A percentile compares a stretch with the other conserved stretches of the same genome.
phyloP scores from a whole-genome alignment of 2,888 invertebrate genomes.

The Chloromyia formosa region DNA sequence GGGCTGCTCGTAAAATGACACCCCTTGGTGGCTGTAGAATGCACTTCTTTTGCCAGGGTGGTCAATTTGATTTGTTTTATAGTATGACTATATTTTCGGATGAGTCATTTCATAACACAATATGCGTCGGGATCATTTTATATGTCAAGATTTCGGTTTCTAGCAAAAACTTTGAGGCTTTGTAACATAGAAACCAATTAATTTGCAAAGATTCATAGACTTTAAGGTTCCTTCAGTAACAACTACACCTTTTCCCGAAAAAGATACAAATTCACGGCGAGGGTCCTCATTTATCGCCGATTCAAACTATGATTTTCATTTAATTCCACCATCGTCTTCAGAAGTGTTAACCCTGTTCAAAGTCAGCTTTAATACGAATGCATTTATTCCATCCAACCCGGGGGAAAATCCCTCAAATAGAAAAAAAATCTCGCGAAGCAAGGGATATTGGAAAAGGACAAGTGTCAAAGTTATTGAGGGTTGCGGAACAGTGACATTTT shows the following conservation, averaged over 20 bases:
- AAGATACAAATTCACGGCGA: no score
- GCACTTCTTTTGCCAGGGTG: constrained; percentile 7
- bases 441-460: constrained; percentile 34
- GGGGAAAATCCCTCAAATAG: background rate
- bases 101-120: no score
- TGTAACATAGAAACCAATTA: no score
- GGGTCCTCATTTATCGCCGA: no score
- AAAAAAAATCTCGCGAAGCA: background rate
- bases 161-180: no score
- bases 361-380: background rate
- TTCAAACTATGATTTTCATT: no score
- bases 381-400: constrained; percentile 19
- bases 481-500: constrained; percentile 47
- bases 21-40: background rate
- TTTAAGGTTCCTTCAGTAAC: no score
- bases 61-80: background rate
- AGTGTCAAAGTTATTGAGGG: constrained; percentile 46
- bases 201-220: no score
- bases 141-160: no score
- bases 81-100: background rate
- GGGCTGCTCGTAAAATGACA: background rate
- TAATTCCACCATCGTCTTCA: background rate
- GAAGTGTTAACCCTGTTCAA: background rate
- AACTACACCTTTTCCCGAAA: no score
- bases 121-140: no score